These are phyloP conservation scores for Brenthis ino DNA, from an alignment of 2,888 invertebrate genomes.

Conservation along the genomic window DNA sequence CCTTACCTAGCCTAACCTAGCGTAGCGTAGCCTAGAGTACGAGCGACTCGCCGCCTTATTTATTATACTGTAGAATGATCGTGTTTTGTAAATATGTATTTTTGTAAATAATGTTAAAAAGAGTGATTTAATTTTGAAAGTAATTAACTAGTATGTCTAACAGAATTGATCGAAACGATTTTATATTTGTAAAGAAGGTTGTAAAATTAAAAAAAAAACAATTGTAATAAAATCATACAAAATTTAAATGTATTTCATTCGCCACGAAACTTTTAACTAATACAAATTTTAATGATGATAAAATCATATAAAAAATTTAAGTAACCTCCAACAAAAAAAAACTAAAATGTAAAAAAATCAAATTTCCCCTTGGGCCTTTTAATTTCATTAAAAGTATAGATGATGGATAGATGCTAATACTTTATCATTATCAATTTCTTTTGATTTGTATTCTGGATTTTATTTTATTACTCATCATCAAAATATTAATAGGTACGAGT, in stretches of 20 bases:
- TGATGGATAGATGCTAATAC: too few species aligned
- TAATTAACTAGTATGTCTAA: conserved; percentile 54
- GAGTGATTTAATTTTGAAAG: conserved; percentile 46
- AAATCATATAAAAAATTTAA: conserved; percentile 19
- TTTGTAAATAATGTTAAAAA: conserved; percentile 73
- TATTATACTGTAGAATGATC: conserved; percentile 58
- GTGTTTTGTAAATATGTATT: conserved; percentile 70
- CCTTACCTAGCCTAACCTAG: conserved; percentile 42
- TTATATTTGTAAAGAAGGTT: conserved; percentile 70
- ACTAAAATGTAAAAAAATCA: too few species aligned
- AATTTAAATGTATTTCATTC: conserved; percentile 42
- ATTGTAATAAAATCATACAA: conserved; percentile 66
- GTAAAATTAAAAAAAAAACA: conserved; percentile 59
- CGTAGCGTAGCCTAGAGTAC: conserved; percentile 32
- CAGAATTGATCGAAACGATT: conserved; percentile 53
- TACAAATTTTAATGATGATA: background rate
- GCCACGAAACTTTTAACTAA: background rate
- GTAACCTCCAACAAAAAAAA: conserved; percentile 31
- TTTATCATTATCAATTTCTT: too few species aligned
- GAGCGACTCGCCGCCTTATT: conserved; percentile 51
- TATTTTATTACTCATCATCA: too few species aligned
- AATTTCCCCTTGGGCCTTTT: too few species aligned
- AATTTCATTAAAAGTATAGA: too few species aligned
- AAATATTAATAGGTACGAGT: too few species aligned
- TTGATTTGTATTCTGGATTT: too few species aligned